Conservation (phyloP, 2,888 invertebrate genomes). For the Caenorhabditis sinica region DNA sequence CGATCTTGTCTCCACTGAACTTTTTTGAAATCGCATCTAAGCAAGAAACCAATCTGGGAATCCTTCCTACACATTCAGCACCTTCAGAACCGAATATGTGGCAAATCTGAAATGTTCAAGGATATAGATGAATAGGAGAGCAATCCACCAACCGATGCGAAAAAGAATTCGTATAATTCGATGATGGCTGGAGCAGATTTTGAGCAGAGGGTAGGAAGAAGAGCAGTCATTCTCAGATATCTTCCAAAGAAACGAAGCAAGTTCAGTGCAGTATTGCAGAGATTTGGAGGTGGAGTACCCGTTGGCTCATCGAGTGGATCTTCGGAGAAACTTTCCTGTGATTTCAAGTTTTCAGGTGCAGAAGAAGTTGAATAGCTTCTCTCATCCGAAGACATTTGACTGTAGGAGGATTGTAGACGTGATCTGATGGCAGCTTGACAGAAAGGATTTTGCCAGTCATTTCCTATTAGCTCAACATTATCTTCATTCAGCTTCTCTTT, state of each 20-base stretch:
- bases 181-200: conserved; percentile 78
- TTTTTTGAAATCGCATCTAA: conserved; percentile 54
- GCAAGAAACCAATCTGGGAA: conserved; percentile 32
- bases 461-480: conserved; percentile 15
- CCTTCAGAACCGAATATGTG: conserved; percentile 67
- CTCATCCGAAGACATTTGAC: conserved; percentile 35
- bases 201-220: conserved; percentile 79
- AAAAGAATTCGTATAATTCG: conserved; percentile 80
- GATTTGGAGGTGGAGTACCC: conserved; percentile 73
- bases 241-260: conserved; percentile 80
- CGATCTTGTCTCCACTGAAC: conserved; percentile 12
- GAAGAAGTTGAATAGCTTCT: conserved; percentile 39
- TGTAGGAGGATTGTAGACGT: conserved; percentile 41
- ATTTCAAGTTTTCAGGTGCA: conserved; percentile 17
- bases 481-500: not conserved
- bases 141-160: conserved; percentile 71
- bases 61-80: conserved; percentile 50
- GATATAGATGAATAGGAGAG: not conserved
- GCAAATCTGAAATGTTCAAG: conserved; percentile 66
- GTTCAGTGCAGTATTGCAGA: conserved; percentile 82
- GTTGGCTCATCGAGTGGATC: conserved; percentile 54
- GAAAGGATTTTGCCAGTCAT: conserved; percentile 63
- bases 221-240: conserved; percentile 81
- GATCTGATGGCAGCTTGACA: conserved; percentile 54
- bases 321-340: conserved; percentile 42